A percentile compares a stretch with the other conserved stretches of the same genome.
Evolutionary conservation across 2,797 vertebrate genomes (phyloP).

Genomic region (Anguilla anguilla): DNA sequence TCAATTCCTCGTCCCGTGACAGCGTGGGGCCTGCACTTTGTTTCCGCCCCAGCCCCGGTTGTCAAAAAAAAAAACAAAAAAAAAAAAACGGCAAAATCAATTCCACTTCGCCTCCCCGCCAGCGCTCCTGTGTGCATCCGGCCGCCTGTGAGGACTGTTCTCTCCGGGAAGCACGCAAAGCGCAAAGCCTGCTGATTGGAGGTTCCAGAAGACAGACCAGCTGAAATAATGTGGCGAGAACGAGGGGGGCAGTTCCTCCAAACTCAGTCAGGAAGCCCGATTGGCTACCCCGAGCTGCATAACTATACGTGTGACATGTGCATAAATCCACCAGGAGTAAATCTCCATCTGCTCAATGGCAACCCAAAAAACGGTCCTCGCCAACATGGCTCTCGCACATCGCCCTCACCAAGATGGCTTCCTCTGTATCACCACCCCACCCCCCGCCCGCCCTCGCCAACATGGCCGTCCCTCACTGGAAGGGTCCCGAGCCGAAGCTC

Average conservation of each 20-base stretch:
- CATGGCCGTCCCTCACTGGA: slow-evolving; percentile 57
- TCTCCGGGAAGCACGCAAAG: slow-evolving; percentile 9
- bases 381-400: background rate
- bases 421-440: background rate
- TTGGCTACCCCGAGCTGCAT: slow-evolving; percentile 26
- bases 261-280: slow-evolving; percentile 7
- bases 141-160: slow-evolving; percentile 24
- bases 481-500: slow-evolving; percentile 70
- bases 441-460: background rate
- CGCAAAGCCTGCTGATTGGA: slow-evolving; percentile 29
- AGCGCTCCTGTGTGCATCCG: slow-evolving; percentile 23
- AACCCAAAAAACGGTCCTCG: background rate
- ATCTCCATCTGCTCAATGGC: background rate
- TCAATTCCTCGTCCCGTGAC: slow-evolving; percentile 37
- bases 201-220: slow-evolving; percentile 32
- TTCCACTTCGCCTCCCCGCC: slow-evolving; percentile 30
- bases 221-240: background rate
- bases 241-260: background rate
- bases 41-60: slow-evolving; percentile 32
- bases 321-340: background rate
- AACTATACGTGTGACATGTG: slow-evolving; percentile 28
- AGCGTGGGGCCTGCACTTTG: slow-evolving; percentile 34
- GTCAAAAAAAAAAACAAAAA: slow-evolving; percentile 33
- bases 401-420: background rate
- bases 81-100: slow-evolving; percentile 35